Base-by-base conservation (phyloP, 2,888 invertebrate genomes). In the Heliconius erato region DNA sequence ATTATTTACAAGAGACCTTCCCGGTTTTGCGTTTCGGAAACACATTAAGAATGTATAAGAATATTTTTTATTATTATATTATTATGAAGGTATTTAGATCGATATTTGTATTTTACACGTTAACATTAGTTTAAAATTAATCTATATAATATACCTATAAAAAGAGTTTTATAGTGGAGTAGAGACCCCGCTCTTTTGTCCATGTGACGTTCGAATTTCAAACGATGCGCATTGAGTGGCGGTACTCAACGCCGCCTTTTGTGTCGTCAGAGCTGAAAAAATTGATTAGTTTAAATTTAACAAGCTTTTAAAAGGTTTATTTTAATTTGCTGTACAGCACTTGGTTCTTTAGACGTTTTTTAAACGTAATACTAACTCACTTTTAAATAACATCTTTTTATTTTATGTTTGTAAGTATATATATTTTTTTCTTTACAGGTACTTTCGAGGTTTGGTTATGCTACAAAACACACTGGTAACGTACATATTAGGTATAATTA, bases 11-110 rank as follows among this genome's bases (percentile, higher is more conserved):
- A 40, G 76, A 40, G 63, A 16, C 76, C 63, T 76, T 76, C 63
- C 63, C 14, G n/a, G 63, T 59, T 6, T n/a, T 40, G 63, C 72
- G 72, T 72, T 72, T 72, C 72, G 49, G 72, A 72, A 72, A 72
- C 72, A 16, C 49, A 26, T 67, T 67, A 67, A 67, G 3, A 67
- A 28, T 67, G 67, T 67, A 67, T 67, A 16, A 28, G 7, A 28
- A 16, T 67, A 67, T 67, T 67, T 28, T 28, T 16, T 67, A 67
- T 67, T 67, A 26, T n/a, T 65, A 26, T 26, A 26, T 26, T 16
- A 14, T 26, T 67, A 16, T 28, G 6, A 3, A 28, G 6, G 67
- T 16, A 28, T 67, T 67, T 67, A 32, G 19, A 28, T 67, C 28
- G 67, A 28, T 67, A 28, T 28, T 28, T 67, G 28, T 28, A 28